Base-by-base conservation (phyloP, 2,797 vertebrate species). In the Phrynocephalus vlangalii region DNA sequence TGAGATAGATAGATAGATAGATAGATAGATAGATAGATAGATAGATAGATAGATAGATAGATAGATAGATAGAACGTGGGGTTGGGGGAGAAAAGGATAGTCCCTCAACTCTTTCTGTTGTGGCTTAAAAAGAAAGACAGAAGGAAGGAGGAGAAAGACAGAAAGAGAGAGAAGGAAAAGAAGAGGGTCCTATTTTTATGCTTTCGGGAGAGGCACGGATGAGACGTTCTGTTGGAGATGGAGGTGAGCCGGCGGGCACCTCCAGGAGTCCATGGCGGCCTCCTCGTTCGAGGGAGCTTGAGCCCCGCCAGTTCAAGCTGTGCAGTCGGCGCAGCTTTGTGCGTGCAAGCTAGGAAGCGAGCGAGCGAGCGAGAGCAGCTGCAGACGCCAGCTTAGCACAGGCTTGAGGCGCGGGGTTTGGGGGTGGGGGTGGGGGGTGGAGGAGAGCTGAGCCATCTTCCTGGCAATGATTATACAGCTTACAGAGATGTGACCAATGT, bases 241-340 rank as follows among this genome's bases (percentile, higher is more conserved):
- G 15, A 56, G 66, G 5, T 1, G 22, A 33, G 13, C 24, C 33
- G 4, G 38, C 33, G 3, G 48, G 85, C 77, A 33, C 77, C 33
- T 86, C 33, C 30, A 26, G 20, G 50, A 6, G 73, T 50, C 20
- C 30, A n/a, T 6, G 75, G 26, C 48, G 76, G 84, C 66, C 77
- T 60, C 22, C 79, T n/a, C 33, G n/a, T 28, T 8, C 22, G 33
- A 24, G 20, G 30, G n/a, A 33, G 28, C 60, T 20, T 24, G 24
- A 15, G 50, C 77, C 48, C 18, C 66, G 77, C 30, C 73, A 8
- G 26, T 11, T 90, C 60, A 82, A 71, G 85, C 87, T 50, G 38
- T 15, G 84, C 90, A 73, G 91, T 87, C 89, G 22, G 60, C 80
- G 26, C 86, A 94, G 95, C 95, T 91, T 95, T 95, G 91, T 95